These are phyloP conservation scores for Hirudinaria manillensis DNA, from an alignment of 2,888 invertebrate genomes.

Conservation along the genomic window DNA sequence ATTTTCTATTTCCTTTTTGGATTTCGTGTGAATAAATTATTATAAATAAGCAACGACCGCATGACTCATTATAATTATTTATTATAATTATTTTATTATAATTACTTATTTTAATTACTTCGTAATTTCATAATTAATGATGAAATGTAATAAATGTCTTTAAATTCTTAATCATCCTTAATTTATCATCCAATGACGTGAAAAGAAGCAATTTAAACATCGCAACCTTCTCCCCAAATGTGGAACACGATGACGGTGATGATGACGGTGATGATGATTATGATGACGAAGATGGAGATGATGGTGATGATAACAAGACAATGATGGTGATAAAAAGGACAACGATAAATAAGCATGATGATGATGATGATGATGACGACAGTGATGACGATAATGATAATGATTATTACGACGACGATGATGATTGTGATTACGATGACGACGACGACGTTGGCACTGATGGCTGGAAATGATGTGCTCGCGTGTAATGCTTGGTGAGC, in stretches of 20 bases:
- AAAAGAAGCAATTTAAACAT: no score
- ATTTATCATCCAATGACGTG: no score
- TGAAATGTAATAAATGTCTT: no score
- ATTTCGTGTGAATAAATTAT: no score
- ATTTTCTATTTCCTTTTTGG: no score
- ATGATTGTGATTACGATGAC: constrained; percentile 20
- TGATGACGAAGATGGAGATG: constrained; percentile 16
- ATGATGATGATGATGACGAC: constrained; percentile 24
- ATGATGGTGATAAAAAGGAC: constrained; percentile 21
- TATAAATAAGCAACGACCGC: no score
- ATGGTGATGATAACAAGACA: constrained; percentile 1
- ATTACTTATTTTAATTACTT: no score
- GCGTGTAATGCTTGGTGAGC: neutral
- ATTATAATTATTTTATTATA: no score
- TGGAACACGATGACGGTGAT: constrained; percentile 21
- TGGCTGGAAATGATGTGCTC: neutral
- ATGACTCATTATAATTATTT: no score
- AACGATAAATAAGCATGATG: constrained; percentile 21
- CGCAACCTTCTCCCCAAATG: neutral
- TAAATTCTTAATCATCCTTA: no score
- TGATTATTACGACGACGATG: constrained; percentile 19
- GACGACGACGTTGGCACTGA: neutral
- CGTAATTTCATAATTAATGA: no score
- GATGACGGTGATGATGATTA: constrained; percentile 26
- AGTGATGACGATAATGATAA: constrained; percentile 22